Conservation (phyloP, 1,140 invertebrate species). For the Nomia melanderi region DNA sequence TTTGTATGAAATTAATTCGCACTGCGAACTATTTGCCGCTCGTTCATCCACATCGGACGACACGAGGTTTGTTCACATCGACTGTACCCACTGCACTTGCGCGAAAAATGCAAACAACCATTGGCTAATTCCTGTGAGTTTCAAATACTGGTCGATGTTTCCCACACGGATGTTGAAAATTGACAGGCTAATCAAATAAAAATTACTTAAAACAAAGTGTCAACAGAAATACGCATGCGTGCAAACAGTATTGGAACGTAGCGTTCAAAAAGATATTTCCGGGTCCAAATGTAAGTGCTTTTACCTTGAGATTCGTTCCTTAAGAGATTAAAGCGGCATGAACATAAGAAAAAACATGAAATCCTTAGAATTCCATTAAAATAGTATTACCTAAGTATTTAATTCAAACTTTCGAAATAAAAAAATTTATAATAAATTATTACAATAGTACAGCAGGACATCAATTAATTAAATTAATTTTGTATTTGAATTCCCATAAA, state of each 20-base stretch:
- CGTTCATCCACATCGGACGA: slow-evolving; percentile 40
- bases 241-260: not conserved
- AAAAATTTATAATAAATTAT: too few relatives aligned
- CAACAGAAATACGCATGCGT: too few relatives aligned
- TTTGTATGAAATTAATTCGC: slow-evolving; percentile 17
- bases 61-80: slow-evolving; percentile 46
- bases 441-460: too few relatives aligned
- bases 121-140: slow-evolving; percentile 18
- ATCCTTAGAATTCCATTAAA: too few relatives aligned
- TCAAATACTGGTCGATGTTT: slow-evolving; percentile 13
- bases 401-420: too few relatives aligned
- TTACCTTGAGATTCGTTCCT: too few relatives aligned
- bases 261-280: not conserved
- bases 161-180: not conserved
- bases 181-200: not conserved
- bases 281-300: not conserved
- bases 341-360: too few relatives aligned
- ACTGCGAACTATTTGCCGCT: slow-evolving; percentile 32
- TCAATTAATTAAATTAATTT: too few relatives aligned
- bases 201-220: not conserved
- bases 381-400: too few relatives aligned
- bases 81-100: slow-evolving; percentile 27
- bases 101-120: slow-evolving; percentile 26
- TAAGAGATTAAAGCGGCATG: too few relatives aligned
- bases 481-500: too few relatives aligned